Conservation (phyloP, 1,140 invertebrate species). For the Brachionus asplanchnoidis region DNA sequence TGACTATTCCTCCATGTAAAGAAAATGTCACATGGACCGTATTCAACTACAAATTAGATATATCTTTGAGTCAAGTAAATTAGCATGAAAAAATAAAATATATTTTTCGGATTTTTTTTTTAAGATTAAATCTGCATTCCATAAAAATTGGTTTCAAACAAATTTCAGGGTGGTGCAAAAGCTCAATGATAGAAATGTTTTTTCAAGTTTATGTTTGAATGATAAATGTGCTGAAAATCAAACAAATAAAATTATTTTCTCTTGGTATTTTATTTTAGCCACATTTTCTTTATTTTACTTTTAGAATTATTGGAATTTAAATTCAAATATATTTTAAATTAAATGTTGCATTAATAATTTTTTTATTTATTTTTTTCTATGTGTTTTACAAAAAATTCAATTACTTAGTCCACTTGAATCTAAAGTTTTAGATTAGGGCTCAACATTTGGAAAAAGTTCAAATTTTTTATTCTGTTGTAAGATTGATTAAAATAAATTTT, state of each 20-base stretch:
- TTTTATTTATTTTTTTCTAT: not conserved
- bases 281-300: not conserved
- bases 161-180: not conserved
- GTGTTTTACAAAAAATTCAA: no score
- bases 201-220: not conserved
- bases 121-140: not conserved
- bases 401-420: no score
- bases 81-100: no score
- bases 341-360: not conserved
- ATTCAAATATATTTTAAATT: not conserved
- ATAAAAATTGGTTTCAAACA: not conserved
- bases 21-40: slow-evolving; percentile 83
- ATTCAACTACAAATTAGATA: slow-evolving; percentile 55
- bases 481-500: no score
- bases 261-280: no score
- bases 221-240: not conserved
- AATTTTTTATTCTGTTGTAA: no score
- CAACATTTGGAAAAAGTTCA: no score
- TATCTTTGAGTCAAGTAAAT: not conserved
- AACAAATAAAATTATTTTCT: not conserved
- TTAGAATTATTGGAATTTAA: not conserved
- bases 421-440: no score
- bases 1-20: slow-evolving; percentile 81
- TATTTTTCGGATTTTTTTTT: not conserved
- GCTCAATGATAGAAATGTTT: not conserved